Conservation (phyloP, 1,140 invertebrate genomes). For the Drosophila tropicalis region DNA sequence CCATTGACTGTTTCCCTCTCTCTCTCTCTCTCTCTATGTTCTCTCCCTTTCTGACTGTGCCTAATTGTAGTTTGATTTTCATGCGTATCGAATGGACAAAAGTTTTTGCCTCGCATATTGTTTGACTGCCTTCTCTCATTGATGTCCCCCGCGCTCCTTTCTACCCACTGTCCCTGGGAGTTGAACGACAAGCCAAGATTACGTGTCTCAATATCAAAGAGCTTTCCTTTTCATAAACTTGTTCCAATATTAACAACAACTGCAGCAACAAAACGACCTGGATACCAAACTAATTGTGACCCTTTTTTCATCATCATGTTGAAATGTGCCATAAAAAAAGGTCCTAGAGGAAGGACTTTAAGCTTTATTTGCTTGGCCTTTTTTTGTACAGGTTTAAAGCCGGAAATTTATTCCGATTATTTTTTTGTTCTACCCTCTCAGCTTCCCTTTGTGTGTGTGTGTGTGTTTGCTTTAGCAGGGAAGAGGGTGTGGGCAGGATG, state of each 20-base stretch:
- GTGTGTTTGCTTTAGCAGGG: neutral
- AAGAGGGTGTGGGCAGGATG: neutral
- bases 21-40: neutral
- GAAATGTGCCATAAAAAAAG: slow-evolving; percentile 29
- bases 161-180: slow-evolving; percentile 42
- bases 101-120: slow-evolving; percentile 24
- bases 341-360: slow-evolving; percentile 33
- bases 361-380: slow-evolving; percentile 29
- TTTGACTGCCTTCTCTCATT: slow-evolving; percentile 17
- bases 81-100: slow-evolving; percentile 74
- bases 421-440: slow-evolving; percentile 34
- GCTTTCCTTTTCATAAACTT: slow-evolving; percentile 36
- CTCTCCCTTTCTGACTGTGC: slow-evolving; percentile 41
- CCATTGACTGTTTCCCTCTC: slow-evolving; percentile 29
- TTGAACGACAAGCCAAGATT: slow-evolving; percentile 64
- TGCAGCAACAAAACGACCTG: slow-evolving; percentile 39
- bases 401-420: slow-evolving; percentile 57
- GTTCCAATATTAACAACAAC: slow-evolving; percentile 51
- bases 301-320: slow-evolving; percentile 49
- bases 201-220: slow-evolving; percentile 56
- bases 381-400: slow-evolving; percentile 32
- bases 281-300: slow-evolving; percentile 69
- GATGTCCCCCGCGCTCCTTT: slow-evolving; percentile 6
- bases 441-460: slow-evolving; percentile 12
- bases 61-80: slow-evolving; percentile 80